Evolutionary conservation across 2,113 vertebrate species (phyloP).

Genomic region (Engraulis encrasicolus): DNA sequence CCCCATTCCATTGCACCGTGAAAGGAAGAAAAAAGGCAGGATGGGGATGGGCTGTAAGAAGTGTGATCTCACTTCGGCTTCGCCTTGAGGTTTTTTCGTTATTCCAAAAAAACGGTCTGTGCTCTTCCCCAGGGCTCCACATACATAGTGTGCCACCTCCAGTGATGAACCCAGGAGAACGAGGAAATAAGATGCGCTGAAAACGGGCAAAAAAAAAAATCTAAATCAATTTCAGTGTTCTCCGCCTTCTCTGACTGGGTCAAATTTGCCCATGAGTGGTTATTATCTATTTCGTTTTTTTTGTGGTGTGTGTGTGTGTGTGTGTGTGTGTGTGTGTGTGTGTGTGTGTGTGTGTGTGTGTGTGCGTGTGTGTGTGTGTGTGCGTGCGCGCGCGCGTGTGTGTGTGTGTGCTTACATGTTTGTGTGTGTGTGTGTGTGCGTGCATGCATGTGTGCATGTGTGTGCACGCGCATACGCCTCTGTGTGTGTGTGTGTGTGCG

Average conservation of each 20-base stretch:
- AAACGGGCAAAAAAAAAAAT: neutral
- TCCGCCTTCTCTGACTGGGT: neutral
- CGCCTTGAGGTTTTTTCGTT: neutral
- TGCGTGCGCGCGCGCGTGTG: neutral
- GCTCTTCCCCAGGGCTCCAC: neutral
- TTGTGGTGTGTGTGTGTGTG: no score
- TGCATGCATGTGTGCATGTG: neutral
- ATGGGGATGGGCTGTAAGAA: no score
- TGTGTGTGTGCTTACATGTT: neutral
- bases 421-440: neutral
- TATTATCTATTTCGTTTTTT: neutral
- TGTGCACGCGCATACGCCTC: no score
- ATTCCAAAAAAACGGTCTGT: neutral
- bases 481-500: slow-evolving; percentile 18
- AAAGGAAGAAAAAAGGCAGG: no score
- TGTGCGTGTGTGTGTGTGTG: neutral
- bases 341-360: no score
- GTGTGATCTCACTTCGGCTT: neutral
- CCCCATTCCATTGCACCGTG: no score
- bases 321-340: neutral
- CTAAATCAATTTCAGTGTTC: neutral
- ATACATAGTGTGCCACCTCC: neutral
- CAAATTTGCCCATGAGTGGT: neutral
- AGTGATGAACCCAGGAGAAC: neutral
- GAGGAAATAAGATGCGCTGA: neutral